A percentile compares a stretch with the other conserved stretches of the same genome.
These are phyloP conservation scores for Erithacus rubecula DNA, from an alignment of 2,797 vertebrate genomes.

Conservation along the genomic window DNA sequence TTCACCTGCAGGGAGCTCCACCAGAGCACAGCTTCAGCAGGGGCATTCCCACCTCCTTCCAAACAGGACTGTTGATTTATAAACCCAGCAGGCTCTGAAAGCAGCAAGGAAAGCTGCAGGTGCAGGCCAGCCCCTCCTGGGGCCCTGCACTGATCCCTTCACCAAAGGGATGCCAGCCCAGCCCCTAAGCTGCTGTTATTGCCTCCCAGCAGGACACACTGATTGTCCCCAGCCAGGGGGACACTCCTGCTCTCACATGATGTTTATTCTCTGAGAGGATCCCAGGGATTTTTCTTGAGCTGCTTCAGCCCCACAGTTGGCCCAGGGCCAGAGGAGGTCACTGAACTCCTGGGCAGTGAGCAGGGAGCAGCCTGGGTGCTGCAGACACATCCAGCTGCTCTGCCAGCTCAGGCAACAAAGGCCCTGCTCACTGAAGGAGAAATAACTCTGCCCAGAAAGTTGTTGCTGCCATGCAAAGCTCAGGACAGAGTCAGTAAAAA, in stretches of 20 bases:
- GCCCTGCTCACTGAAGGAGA: fast-evolving
- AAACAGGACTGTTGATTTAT: fast-evolving
- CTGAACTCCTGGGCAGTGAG: not conserved
- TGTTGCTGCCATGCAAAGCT: not conserved
- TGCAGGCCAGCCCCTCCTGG: not conserved
- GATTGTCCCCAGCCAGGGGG: not conserved
- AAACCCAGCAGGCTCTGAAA: not conserved
- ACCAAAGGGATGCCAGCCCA: not conserved
- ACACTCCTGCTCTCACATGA: constrained; percentile 9
- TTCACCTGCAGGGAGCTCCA: not conserved
- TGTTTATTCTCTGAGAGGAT: constrained; percentile 43
- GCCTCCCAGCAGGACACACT: not conserved
- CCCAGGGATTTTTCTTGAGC: constrained; percentile 13
- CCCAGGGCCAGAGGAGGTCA: not conserved
- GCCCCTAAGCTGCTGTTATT: not conserved
- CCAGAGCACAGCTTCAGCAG: not conserved
- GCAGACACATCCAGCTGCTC: fast-evolving
- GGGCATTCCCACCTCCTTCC: fast-evolving
- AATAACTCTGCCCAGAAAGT: not conserved
- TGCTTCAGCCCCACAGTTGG: not conserved
- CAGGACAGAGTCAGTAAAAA: not conserved
- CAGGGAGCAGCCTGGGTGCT: not conserved
- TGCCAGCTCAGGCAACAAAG: not conserved
- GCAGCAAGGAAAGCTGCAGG: not conserved
- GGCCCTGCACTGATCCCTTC: not conserved